These are phyloP conservation scores for Ectemnius lituratus DNA, from an alignment of 2,888 invertebrate genomes.

Conservation along the genomic window DNA sequence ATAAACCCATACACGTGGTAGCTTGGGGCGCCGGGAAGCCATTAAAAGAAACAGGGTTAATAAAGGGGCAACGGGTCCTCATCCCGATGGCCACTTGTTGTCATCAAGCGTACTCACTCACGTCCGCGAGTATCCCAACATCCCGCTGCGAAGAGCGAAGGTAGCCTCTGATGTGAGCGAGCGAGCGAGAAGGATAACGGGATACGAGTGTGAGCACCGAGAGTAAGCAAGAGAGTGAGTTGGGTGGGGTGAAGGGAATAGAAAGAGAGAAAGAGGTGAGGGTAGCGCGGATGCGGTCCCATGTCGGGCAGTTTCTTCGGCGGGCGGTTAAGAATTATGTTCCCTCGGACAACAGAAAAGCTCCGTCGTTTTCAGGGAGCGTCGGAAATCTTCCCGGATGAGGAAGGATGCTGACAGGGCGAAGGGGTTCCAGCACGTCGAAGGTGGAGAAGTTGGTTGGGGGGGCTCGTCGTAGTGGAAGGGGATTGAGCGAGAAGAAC, in stretches of 20 bases:
- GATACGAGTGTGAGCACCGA: too few species aligned
- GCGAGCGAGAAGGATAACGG: too few species aligned
- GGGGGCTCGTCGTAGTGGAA: conserved; percentile 54
- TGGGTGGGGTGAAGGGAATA: too few species aligned
- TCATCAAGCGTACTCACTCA: conserved; percentile 53
- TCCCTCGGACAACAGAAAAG: conserved; percentile 59
- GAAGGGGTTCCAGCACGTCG: conserved; percentile 43
- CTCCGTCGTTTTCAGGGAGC: conserved; percentile 58
- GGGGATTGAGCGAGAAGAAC: conserved; percentile 45
- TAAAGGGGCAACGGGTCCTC: conserved; percentile 4
- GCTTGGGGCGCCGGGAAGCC: neutral
- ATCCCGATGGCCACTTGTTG: conserved; percentile 68
- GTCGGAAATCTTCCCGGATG: conserved; percentile 42
- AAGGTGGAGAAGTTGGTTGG: conserved; percentile 16
- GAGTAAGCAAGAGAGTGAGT: too few species aligned
- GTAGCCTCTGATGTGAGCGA: too few species aligned
- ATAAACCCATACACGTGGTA: too few species aligned
- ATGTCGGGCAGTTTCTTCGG: conserved; percentile 49
- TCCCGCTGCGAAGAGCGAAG: conserved; percentile 11
- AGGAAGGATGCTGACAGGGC: conserved; percentile 31
- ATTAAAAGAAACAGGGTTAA: conserved; percentile 2
- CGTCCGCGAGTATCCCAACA: conserved; percentile 42
- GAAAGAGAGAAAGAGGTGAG: neutral
- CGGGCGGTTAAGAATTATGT: conserved; percentile 59
- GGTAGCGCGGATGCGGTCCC: conserved; percentile 29